phyloP scores from a whole-genome alignment of 2,888 invertebrate genomes.

The Rhagonycha fulva region DNA sequence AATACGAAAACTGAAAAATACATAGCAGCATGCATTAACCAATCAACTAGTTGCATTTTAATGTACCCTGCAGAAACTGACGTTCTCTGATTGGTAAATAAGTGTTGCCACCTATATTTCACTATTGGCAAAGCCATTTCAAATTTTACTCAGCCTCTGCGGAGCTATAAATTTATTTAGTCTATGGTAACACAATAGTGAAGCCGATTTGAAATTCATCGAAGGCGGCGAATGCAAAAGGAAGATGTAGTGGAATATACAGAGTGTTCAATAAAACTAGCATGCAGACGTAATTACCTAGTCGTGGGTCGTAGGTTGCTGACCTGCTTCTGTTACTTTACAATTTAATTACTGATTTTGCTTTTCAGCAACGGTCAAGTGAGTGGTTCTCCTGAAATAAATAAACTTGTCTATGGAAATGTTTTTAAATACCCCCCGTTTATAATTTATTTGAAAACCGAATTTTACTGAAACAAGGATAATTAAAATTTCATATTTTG shows the following conservation, averaged over 20 bases:
- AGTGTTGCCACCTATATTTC: neutral
- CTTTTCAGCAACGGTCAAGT: neutral
- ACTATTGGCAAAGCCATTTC: neutral
- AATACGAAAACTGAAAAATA: no score
- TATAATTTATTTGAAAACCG: neutral
- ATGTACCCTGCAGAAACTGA: no score
- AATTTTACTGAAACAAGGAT: neutral
- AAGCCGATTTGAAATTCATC: neutral
- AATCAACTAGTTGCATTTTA: no score
- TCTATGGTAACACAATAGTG: neutral
- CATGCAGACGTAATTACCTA: neutral
- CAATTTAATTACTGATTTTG: neutral
- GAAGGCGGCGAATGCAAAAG: neutral
- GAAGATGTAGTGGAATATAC: neutral
- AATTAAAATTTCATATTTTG: neutral
- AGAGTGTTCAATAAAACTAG: neutral
- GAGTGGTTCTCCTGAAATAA: neutral
- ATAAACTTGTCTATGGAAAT: neutral
- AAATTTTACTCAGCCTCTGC: neutral
- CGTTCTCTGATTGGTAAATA: neutral
- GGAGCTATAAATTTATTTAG: neutral
- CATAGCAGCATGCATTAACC: no score
- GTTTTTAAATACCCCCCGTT: neutral
- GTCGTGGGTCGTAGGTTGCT: neutral
- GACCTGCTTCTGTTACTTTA: neutral